Base-by-base conservation (phyloP, 2,113 vertebrate species). In the Chlorodrepanis virens region DNA sequence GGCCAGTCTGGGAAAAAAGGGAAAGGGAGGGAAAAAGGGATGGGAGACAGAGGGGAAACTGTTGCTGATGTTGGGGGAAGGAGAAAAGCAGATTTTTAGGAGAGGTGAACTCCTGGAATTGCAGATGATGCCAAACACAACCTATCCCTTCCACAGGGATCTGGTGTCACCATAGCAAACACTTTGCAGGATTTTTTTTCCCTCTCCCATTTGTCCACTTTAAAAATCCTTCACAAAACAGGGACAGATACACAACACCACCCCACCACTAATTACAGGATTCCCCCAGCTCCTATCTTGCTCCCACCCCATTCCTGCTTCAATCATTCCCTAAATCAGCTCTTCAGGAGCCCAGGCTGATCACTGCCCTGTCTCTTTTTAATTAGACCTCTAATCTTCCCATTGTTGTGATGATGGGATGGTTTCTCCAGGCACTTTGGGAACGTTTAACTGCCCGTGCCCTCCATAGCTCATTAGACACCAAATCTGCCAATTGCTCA, bases 381-480 rank as follows among this genome's bases (percentile, higher is more conserved):
- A 96, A 97, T 95, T 97, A 93, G 67, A 78, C 63, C 67, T 56
- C 95, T 95, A 96, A 96, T 97, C 89, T 96, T 92, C 92, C 72
- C 23, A 6, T 59, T 1, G n/a, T 74, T 65, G 35, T 52, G 74
- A 89, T 93, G 93, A 96, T 67, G 82, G 25, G 16, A 93, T 97
- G 12, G 83, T 91, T 94, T 72, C 63, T 64, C 94, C 94, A 83
- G 80, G 94, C 91, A 37, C 63, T 96, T 93, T 89, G 95, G 25
- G 63, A 94, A 94, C 18, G 17, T 95, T 96, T 97, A 97, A 95
- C 91, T 97, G 94, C 74, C 96, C 49, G 4, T 91, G 85, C 87
- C 2, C 2, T 76, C 82, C 22, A 1, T 49, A 94, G 95, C 76
- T 81, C 95, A 92, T 97, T 97, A 97, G 77, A 80, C 90, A 77